Evolutionary conservation across 2,888 invertebrate genomes (phyloP).

Genomic region (Acholoe squamosa): DNA sequence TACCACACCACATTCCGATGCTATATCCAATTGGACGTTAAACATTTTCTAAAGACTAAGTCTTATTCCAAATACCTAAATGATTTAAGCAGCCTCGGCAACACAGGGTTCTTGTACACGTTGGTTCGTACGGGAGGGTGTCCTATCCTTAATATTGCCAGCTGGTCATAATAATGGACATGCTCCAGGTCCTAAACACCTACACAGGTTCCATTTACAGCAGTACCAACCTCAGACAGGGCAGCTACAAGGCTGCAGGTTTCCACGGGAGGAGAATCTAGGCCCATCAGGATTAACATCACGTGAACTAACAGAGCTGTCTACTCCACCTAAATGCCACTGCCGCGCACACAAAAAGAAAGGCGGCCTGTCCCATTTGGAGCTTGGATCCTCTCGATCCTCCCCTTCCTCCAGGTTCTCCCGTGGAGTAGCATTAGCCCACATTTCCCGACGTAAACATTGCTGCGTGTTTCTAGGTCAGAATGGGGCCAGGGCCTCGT

Average conservation of each 20-base stretch:
- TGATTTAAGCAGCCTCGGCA: no score
- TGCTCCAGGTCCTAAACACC: neutral
- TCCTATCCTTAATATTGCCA: no score
- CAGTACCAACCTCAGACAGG: neutral
- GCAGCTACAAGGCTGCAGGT: neutral
- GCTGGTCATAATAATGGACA: neutral
- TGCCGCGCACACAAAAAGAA: neutral
- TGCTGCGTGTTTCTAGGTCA: conserved; percentile 22
- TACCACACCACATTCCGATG: no score
- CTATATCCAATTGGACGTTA: no score
- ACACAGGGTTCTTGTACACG: no score
- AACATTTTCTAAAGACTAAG: no score
- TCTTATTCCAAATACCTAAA: no score
- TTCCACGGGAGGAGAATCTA: neutral
- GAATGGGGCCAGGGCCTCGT: conserved; percentile 7
- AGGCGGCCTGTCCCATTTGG: no score
- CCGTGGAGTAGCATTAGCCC: neutral
- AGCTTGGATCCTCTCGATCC: no score
- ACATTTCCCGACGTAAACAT: conserved; percentile 23
- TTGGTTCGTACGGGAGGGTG: no score
- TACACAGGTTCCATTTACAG: neutral
- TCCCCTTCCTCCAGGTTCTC: neutral
- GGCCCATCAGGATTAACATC: neutral
- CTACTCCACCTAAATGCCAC: neutral
- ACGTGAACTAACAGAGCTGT: conserved; percentile 5